Evolutionary conservation across 2,888 invertebrate genomes (phyloP), one percentile per base, ranked within the genome.

Genomic region (Ceraclea dissimilis): DNA sequence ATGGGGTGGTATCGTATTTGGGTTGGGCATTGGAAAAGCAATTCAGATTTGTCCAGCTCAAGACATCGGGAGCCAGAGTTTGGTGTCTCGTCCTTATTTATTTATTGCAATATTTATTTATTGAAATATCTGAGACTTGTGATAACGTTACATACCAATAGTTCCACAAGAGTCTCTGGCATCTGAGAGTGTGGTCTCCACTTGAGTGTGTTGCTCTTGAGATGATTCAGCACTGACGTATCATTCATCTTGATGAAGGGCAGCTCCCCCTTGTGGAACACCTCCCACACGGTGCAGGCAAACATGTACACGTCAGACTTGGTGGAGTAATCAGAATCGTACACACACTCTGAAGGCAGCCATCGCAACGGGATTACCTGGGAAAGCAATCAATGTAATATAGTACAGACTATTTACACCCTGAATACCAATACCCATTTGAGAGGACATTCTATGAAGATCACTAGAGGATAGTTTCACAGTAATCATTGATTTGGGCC

Each of bases 291-390:
- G 13, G 93, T 82, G 18, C 89, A 90, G 1, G 89, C 93, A 68
- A 88, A 95, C 63, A 94, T 87, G 74, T 93, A 96, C 0, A 93
- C 89, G 71, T 96, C 96, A 66, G 93, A 93, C 69, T 94, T 94
- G 46, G 90, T 89, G 13, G 94, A 93, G 70, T 85, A 93, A 61
- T 94, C 93, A 57, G 91, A 91, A 65, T 95, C 94, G 63, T 88
- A 78, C 1, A 93, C 87, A 1, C 93, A 93, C 70, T 97, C 96
- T 17, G 84, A 80, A 0, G 95, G 90, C 70, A 94, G 70, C 96
- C 96, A 96, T 64, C 96, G 83, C 11, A 95, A 73, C 0, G 95
- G 94, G 49, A 95, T 82, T 64, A 88, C 81, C 81, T 88, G 11
- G 46, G 8, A 55, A 13, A 43, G 13, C 8, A 10, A 33, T 33